Percentiles rank a stretch among this genome's conserved stretches.
Evolutionary conservation across 2,797 vertebrate genomes (phyloP).

Genomic region (Gastrophryne carolinensis): DNA sequence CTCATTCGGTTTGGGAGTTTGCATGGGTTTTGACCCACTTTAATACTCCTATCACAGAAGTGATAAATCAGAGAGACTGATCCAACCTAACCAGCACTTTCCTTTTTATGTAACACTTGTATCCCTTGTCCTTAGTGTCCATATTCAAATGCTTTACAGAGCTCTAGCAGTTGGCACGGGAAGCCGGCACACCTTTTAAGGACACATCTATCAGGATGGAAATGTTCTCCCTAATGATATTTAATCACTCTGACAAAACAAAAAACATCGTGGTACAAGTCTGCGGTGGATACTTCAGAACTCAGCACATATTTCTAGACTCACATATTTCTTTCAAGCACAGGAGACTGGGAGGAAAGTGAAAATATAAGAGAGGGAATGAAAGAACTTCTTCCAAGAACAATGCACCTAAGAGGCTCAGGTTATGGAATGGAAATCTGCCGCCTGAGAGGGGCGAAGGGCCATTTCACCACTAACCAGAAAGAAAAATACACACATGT

Average conservation of each 20-base stretch:
- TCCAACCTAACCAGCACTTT: too few species aligned
- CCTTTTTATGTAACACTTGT: neutral
- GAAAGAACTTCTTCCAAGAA: slow-evolving; percentile 19
- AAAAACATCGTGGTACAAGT: neutral
- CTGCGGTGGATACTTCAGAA: neutral
- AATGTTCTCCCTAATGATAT: neutral
- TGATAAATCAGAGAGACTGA: too few species aligned
- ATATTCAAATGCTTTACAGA: neutral
- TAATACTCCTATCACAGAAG: too few species aligned
- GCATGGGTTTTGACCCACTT: too few species aligned
- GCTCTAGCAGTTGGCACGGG: neutral
- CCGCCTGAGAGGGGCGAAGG: slow-evolving; percentile 2
- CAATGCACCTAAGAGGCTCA: slow-evolving; percentile 6
- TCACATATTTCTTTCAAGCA: slow-evolving; percentile 8
- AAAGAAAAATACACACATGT: slow-evolving; percentile 3
- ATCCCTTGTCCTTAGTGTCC: neutral
- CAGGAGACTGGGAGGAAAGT: slow-evolving; percentile 40
- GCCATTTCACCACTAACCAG: slow-evolving; percentile 25
- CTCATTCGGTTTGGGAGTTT: too few species aligned
- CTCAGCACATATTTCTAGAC: slow-evolving; percentile 12
- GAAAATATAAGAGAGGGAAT: slow-evolving; percentile 40
- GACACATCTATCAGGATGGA: neutral
- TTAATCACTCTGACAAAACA: slow-evolving; percentile 25
- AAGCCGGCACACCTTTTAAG: neutral
- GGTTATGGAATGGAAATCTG: slow-evolving; percentile 16